Evolutionary conservation across 2,797 vertebrate genomes (phyloP).

Genomic region (Brachymystax lenok): DNA sequence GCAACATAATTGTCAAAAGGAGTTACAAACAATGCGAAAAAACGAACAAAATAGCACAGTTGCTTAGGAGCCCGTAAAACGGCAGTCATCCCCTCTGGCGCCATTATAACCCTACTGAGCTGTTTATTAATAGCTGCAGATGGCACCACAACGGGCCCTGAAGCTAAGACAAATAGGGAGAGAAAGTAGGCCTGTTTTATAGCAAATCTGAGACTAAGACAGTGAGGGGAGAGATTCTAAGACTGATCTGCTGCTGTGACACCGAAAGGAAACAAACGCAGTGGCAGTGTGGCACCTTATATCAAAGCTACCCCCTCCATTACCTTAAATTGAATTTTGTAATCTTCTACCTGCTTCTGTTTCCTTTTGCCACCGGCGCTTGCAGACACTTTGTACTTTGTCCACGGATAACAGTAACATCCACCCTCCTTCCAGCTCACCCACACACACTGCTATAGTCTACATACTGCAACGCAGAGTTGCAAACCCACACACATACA

Average conservation of each 20-base stretch:
- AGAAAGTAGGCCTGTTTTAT: conserved; percentile 40
- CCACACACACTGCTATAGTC: conserved; percentile 30
- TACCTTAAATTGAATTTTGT: conserved; percentile 68
- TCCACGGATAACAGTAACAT: conserved; percentile 60
- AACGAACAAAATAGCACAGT: no score
- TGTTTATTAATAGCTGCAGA: conserved; percentile 66
- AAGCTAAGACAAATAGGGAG: conserved; percentile 56
- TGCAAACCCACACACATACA: conserved; percentile 1
- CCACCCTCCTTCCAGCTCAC: conserved; percentile 62
- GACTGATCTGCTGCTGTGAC: conserved; percentile 12
- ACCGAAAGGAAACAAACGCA: conserved; percentile 32
- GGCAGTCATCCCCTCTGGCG: no score
- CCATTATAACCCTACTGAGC: conserved; percentile 35
- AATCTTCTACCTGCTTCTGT: conserved; percentile 54
- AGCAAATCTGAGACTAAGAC: conserved; percentile 48
- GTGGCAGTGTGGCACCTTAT: conserved; percentile 50
- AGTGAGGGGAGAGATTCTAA: conserved; percentile 35
- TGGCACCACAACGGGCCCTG: conserved; percentile 50
- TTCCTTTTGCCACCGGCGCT: conserved; percentile 49
- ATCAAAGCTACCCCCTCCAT: conserved; percentile 60
- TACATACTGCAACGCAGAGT: conserved; percentile 1
- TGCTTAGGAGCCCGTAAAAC: no score
- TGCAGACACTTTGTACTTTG: conserved; percentile 54
- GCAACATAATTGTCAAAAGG: no score
- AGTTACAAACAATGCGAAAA: no score